phyloP scores from a whole-genome alignment of 2,113 vertebrate genomes.

The Saccopteryx leptura region DNA sequence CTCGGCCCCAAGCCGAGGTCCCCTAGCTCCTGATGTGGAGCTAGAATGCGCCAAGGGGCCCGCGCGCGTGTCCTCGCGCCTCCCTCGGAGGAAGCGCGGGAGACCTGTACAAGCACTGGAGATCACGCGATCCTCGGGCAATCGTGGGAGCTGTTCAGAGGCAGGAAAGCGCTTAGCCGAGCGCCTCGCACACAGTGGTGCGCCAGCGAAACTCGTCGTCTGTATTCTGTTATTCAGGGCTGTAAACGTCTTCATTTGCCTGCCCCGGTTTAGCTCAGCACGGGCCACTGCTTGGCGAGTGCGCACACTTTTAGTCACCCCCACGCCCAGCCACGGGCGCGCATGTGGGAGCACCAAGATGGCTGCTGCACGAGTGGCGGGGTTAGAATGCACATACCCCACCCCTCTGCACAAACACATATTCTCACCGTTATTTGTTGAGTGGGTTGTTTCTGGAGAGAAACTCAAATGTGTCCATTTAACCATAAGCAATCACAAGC shows the following conservation, averaged over 20 bases:
- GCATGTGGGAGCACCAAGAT: fast-evolving
- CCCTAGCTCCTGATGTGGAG: too few relatives aligned
- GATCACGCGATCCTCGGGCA: not conserved
- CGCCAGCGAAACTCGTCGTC: not conserved
- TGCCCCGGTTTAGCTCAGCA: not conserved
- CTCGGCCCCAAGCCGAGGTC: not conserved
- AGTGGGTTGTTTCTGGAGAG: not conserved
- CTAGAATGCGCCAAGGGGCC: too few relatives aligned
- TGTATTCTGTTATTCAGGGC: not conserved
- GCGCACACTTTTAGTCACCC: not conserved
- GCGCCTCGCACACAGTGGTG: not conserved
- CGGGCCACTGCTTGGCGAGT: not conserved
- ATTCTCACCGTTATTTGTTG: not conserved
- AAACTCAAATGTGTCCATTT: not conserved
- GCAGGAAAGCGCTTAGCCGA: not conserved
- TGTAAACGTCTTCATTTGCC: not conserved
- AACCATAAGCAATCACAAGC: not conserved
- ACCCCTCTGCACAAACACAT: not conserved
- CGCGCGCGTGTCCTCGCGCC: too few relatives aligned
- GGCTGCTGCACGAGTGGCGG: fast-evolving
- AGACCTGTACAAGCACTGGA: not conserved
- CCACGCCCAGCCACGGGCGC: not conserved
- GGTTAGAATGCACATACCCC: not conserved
- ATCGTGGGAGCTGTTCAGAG: not conserved
- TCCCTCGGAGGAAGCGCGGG: not conserved